Percentiles rank a stretch among this genome's conserved stretches.
Conservation (phyloP, 1,140 invertebrate genomes). For the Meloidogyne exigua region DNA sequence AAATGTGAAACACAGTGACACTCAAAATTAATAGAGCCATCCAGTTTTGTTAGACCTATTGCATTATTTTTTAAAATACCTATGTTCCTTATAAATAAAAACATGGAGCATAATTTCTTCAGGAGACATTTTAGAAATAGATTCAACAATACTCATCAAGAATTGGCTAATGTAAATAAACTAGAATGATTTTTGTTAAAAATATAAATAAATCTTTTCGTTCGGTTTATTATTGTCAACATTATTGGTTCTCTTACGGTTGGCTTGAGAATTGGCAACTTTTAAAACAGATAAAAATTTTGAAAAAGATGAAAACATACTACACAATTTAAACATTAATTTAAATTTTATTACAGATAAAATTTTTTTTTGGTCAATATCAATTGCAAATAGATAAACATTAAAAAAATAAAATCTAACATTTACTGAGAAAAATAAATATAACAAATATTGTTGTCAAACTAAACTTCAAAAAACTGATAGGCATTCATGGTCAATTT, state of each 20-base stretch:
- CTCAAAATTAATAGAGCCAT: slow-evolving; percentile 59
- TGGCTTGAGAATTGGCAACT: background rate
- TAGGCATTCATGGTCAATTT: too few relatives aligned
- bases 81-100: background rate
- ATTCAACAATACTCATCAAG: slow-evolving; percentile 45
- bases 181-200: slow-evolving; percentile 26
- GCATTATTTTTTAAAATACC: background rate
- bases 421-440: too few relatives aligned
- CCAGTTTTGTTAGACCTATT: slow-evolving; percentile 57
- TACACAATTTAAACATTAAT: background rate
- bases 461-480: too few relatives aligned
- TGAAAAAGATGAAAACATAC: background rate
- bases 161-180: slow-evolving; percentile 45
- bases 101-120: slow-evolving; percentile 58
- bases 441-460: too few relatives aligned
- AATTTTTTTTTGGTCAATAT: too few relatives aligned
- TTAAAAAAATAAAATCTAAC: too few relatives aligned
- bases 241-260: background rate
- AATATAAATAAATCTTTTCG: background rate
- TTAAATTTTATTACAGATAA: too few relatives aligned
- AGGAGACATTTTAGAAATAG: slow-evolving; percentile 38
- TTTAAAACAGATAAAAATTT: background rate
- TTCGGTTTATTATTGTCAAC: background rate
- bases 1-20: slow-evolving; percentile 61
- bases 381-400: too few relatives aligned